Base-by-base conservation (phyloP, 2,797 vertebrate genomes). In the Phoebastria nigripes region DNA sequence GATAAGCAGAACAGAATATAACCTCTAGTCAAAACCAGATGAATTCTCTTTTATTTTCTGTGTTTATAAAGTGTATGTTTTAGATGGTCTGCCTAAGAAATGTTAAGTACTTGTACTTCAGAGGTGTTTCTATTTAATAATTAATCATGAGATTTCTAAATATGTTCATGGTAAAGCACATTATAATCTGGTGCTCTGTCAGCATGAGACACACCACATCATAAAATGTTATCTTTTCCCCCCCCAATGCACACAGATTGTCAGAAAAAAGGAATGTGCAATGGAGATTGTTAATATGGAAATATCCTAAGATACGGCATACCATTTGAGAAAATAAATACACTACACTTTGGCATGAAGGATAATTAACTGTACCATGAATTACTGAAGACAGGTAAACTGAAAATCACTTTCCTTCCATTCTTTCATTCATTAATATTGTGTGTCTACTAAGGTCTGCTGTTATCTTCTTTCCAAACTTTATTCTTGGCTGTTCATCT, bases 311-410 rank as follows among this genome's bases (percentile, higher is more conserved):
- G 81, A 67, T 13, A 56, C 51, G 44, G 17, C n/a, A 1, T 42
- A 78, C 5, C 52, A 49, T 77, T 39, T 73, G 67, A 26, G 85
- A 79, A 82, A 79, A 79, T 22, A 87, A 90, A 66, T 65, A 39
- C 18, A 52, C 79, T 91, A 15, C 29, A 28, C 18, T 71, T 91
- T 85, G 65, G 24, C 59, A 55, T 74, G 62, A 76, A 95, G 76
- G n/a, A 82, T 73, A 94, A 69, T 56, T 85, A 37, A 80, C 13
- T 56, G 17, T 61, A 62, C 58, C 49, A 35, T 67, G 76, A 84
- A 79, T 63, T 71, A 59, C 88, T 96, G 86, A 78, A 76, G n/a
- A 55, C 77, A 96, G 93, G 98, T 98, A 98, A 97, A 92, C 55
- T 58, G 80, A 82, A 96, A 58, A 41, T 77, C 5, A 13, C 41